Evolutionary conservation across 2,888 invertebrate species (phyloP), one percentile per base, ranked within the genome.

Genomic region (Bellardia pandia): DNA sequence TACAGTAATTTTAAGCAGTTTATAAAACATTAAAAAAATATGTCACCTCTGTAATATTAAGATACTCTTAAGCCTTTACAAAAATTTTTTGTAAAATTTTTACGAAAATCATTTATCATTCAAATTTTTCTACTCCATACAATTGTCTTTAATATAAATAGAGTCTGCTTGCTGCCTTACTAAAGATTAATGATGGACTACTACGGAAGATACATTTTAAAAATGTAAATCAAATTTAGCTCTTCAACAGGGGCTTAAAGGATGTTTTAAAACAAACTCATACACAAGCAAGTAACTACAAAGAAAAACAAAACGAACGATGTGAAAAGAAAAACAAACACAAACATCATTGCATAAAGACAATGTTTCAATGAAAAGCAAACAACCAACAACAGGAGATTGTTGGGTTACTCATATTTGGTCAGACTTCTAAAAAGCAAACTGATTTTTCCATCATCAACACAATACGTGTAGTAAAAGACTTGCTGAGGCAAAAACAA

Each of bases 181-280:
- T 37, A 68, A 40, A 82, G 71, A 77, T 77, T 81, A 81, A 81
- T 86, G 82, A 85, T 85, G 56, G 62, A 85, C 75, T 64, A 62
- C 48, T 37, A 3, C n/a, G 6, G 48, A 75, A 75, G 75, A 85
- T 75, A 62, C 75, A 69, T 75, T 85, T 69, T 30, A 68, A 62
- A 69, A 83, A 83, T 83, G 69, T 79, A 76, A 86, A 83, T 84
- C 14, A 80, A 84, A 72, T 84, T 66, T 60, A 16, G 16, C 83
- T 80, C 79, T 84, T 76, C 76, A 84, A 76, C 86, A 84, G 64
- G 40, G 53, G 76, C 76, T 84, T 83, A 78, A 83, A 83, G 83
- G 79, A 83, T 80, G 51, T 76, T 79, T 42, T 16, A 30, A 69
- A 45, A 48, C 45, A 45, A 3, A 48, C 68, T n/a, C 78, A 45